Base-by-base conservation (phyloP, 2,113 vertebrate species). In the Anoplopoma fimbria region DNA sequence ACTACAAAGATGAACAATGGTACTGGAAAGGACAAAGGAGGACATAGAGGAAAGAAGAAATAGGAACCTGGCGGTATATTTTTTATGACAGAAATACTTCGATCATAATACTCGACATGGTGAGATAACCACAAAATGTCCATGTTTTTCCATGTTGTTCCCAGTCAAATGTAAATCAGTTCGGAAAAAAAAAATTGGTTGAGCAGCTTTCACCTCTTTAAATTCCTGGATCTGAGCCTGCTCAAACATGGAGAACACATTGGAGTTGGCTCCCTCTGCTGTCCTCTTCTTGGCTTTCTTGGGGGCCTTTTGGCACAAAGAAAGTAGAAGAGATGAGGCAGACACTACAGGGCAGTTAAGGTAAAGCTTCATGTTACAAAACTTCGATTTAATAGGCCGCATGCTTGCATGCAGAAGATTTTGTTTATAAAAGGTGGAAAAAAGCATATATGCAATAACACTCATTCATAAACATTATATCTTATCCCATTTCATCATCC, bases 181-280 rank as follows among this genome's bases (percentile, higher is more conserved):
- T 25, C 42, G 31, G 57, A 61, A 63, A 25, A 19, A 17, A 40
- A n/a, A 40, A 77, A 45, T 36, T 4, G 19, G 49, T 49, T 36
- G 9, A 71, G 33, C 51, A 57, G 71, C 69, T 75, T 68, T 84
- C 83, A 98, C 98, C 97, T 99, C 98, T 89, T 99, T 99, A 85
- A 99, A 99, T 90, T 99, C 98, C 93, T 99, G 97, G 94, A 99
- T 99, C 95, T 99, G 98, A 12, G 97, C 96, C 92, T 99, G 98
- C 88, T 99, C 98, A 0, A 99, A 99, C 97, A 99, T 99, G 90
- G 98, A 98, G 95, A 99, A 99, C 63, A 99, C 98, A 0, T 99
- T 99, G 91, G 98, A 99, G 94, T 98, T 99, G 70, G 96, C 97
- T 19, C 98, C 98, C 75, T 98, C 98, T 17, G 92, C 86, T 85